phyloP scores from a whole-genome alignment of 92 coral and sea anemone genomes.

The Porites evermanni region DNA sequence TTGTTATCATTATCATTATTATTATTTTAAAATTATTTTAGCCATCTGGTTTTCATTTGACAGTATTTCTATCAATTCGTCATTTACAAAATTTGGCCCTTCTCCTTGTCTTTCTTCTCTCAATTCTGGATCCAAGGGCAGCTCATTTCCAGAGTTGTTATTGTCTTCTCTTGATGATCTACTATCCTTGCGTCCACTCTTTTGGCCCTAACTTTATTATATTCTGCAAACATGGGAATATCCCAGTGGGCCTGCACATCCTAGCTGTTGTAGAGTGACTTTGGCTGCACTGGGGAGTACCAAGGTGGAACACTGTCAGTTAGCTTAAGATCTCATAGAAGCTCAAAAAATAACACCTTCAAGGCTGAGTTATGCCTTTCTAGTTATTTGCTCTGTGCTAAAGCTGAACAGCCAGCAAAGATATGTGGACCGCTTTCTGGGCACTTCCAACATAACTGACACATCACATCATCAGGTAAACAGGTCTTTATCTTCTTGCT shows the following conservation, averaged over 20 bases:
- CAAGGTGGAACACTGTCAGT: no score
- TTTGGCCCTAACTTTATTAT: no score
- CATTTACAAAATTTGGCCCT: not conserved
- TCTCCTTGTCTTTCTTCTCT: no score
- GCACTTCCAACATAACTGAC: no score
- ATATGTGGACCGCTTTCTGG: not conserved
- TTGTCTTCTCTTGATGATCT: no score
- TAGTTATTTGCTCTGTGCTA: not conserved
- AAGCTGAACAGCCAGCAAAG: not conserved
- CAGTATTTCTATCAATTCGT: not conserved
- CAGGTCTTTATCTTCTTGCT: not conserved
- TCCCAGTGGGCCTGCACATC: no score
- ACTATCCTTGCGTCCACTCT: no score
- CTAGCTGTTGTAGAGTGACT: no score
- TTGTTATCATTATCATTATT: not conserved
- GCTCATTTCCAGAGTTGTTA: no score
- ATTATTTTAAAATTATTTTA: conserved; percentile 4
- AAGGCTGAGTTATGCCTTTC: not conserved
- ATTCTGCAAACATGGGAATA: no score
- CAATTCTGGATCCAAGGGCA: no score
- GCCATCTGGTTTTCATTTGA: conserved; percentile 11
- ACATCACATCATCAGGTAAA: not conserved
- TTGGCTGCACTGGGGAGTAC: not conserved
- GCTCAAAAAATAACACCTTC: not conserved
- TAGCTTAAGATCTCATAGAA: not conserved